Evolutionary conservation across 2,797 vertebrate species (phyloP).

Genomic region (Hyperoplus immaculatus): DNA sequence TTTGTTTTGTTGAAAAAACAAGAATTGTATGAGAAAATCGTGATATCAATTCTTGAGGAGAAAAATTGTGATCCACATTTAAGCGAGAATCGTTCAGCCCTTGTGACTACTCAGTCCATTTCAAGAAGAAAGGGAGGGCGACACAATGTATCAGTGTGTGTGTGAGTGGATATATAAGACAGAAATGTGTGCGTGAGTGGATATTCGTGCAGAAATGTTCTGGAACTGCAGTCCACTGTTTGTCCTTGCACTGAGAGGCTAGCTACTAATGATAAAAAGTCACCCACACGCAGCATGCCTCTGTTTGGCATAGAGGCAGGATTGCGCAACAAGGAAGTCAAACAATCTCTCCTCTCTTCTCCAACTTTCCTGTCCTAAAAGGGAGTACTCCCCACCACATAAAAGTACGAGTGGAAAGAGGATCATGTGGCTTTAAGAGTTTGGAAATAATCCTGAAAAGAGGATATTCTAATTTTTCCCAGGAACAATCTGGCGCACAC

Average conservation of each 20-base stretch:
- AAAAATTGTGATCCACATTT: too few relatives aligned
- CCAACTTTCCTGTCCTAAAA: neutral
- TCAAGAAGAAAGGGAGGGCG: too few relatives aligned
- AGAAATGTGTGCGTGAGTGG: neutral
- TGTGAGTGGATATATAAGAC: slow-evolving; percentile 14
- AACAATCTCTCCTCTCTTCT: slow-evolving; percentile 2
- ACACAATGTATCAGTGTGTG: slow-evolving; percentile 11
- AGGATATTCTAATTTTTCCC: slow-evolving; percentile 21
- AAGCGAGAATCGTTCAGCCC: too few relatives aligned
- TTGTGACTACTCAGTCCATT: too few relatives aligned
- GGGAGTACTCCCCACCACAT: slow-evolving; percentile 8
- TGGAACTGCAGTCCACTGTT: neutral
- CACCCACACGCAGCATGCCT: neutral
- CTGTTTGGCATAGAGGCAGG: slow-evolving; percentile 10
- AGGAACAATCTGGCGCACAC: neutral
- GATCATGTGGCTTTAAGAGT: slow-evolving; percentile 20
- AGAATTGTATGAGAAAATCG: too few relatives aligned
- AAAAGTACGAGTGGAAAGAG: slow-evolving; percentile 17
- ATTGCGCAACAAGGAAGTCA: slow-evolving; percentile 15
- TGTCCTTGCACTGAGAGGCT: slow-evolving; percentile 6
- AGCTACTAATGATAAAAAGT: slow-evolving; percentile 22
- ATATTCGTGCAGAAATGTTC: slow-evolving; percentile 10
- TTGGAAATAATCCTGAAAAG: slow-evolving; percentile 12
- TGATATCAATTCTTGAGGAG: too few relatives aligned
- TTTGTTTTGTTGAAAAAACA: too few relatives aligned